Evolutionary conservation across 2,113 vertebrate genomes (phyloP), one percentile per base, ranked within the genome.

Genomic region (Furnarius figulus): DNA sequence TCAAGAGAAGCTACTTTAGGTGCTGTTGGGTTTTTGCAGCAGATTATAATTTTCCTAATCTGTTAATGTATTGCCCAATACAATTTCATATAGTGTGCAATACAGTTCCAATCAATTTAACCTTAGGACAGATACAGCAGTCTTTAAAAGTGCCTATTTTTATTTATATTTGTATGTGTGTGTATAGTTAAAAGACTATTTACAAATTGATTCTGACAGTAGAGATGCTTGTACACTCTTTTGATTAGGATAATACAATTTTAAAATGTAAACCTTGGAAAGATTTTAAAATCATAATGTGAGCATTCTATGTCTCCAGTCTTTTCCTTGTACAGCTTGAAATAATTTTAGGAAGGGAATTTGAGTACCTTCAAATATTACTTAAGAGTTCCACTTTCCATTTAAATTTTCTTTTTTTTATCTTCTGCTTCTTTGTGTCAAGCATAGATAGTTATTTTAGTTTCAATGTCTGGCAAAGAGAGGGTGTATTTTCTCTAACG

Each of bases 401-500:
- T 85, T 80, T 78, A 84, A 65, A 86, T 92, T 61, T 84, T 92
- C 66, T 59, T 76, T 76, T 76, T 49, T 81, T 63, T 52, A 58
- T 91, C 85, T 94, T 92, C 46, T 50, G 27, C 44, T 90, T 77
- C 87, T 90, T 94, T 79, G 55, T 80, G 77, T 84, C 52, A 89
- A 89, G 68, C 35, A 65, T 14, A 77, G 63, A 91, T 23, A 93
- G 92, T 74, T 90, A 85, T 70, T 96, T 89, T 83, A 85, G 83
- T 88, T 95, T 95, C 82, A 87, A 28, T 50, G 40, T 70, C 72
- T 89, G 39, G 71, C 15, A 82, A 86, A 89, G n/a, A 74, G 33
- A 87, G 22, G 5, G n/a, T 47, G 56, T 52, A 61, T 59, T 86
- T 87, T 89, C 47, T 88, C 42, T 52, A 72, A 87, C 1, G 3